Evolutionary conservation across 2,113 vertebrate genomes (phyloP), one percentile per base, ranked within the genome.

Genomic region (Hiodon tergisus): DNA sequence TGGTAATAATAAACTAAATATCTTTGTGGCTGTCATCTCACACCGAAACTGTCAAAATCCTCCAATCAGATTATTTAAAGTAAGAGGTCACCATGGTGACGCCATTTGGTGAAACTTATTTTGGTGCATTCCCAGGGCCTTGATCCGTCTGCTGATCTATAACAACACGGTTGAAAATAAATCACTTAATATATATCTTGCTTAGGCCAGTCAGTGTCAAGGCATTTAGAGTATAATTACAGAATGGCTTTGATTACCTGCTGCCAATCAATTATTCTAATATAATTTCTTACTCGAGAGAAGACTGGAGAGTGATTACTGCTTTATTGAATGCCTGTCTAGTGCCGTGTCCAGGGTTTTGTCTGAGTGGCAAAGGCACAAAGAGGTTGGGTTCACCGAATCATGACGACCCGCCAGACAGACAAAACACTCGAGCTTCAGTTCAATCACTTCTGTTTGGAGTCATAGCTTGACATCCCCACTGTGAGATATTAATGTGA

Each of bases 21-120:
- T 46, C 61, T 47, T 17, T 73, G 67, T 70, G 58, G 67, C 76
- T 73, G 74, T 83, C 71, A 73, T 71, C 55, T 78, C 70, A 72
- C 76, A 70, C 70, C 55, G 75, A 73, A 62, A 61, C 53, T 71
- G 65, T 70, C 74, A 67, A 31, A 72, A 78, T 83, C 76, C 71
- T 72, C 78, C 79, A 78, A 76, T 77, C 82, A 78, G 67, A 75
- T 75, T 76, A 71, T 55, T 66, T 61, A 76, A 80, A 83, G 79
- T 78, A 83, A 73, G 71, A 52, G 78, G 84, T 85, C 79, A 80
- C 82, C 82, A 85, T 83, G 84, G 82, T 83, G 78, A 85, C 81
- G 66, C 75, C 71, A 78, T 76, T 78, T 71, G 78, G 52, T 47
- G 69, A 69, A 70, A 79, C 73, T 50, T 75, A 81, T 79, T 59